Evolutionary conservation across 2,797 vertebrate species (phyloP), one percentile per base, ranked within the genome.

Genomic region (Sebastes alutus): DNA sequence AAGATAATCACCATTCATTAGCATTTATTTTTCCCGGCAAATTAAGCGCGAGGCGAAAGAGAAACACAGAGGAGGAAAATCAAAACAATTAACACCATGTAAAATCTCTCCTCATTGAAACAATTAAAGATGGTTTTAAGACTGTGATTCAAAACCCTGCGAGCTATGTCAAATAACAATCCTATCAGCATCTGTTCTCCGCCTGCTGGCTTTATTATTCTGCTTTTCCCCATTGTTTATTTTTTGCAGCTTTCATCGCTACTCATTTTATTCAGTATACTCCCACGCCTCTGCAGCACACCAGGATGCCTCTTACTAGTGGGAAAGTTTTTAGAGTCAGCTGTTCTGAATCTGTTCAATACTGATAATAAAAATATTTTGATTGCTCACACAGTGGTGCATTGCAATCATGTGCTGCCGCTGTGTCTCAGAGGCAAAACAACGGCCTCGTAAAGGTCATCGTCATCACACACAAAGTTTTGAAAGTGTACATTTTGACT

Each of bases 1-100:
- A 64, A 80, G 77, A 87, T 87, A 87, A 89, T 91, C 76, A 79
- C n/a, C 69, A 27, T 76, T 88, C 73, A 92, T 89, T 85, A 81
- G 69, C 72, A 78, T 84, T 85, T 87, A 20, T 67, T 78, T 89
- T 87, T 87, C 27, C 9, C 32, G 27, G 68, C 35, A 80, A 84
- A 90, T 75, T 25, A 76, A 65, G 22, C 12, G 65, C 14, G 27
- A 83, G 42, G 81, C 55, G 75, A 84, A 84, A 77, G 75, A 81
- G 68, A 67, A 80, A 72, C 49, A 64, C 10, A 18, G 8, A n/a
- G 22, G 18, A 32, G 29, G 42, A 61, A 60, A 80, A 85, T 56
- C 59, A 35, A 67, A 88, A 67, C 67, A 74, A 65, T 81, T 75
- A 65, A 29, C 52, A 13, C 32, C 22, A 22, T 75, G 62, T 78